Conservation (phyloP, 2,113 vertebrate genomes). For the Clarias macrocephalus region DNA sequence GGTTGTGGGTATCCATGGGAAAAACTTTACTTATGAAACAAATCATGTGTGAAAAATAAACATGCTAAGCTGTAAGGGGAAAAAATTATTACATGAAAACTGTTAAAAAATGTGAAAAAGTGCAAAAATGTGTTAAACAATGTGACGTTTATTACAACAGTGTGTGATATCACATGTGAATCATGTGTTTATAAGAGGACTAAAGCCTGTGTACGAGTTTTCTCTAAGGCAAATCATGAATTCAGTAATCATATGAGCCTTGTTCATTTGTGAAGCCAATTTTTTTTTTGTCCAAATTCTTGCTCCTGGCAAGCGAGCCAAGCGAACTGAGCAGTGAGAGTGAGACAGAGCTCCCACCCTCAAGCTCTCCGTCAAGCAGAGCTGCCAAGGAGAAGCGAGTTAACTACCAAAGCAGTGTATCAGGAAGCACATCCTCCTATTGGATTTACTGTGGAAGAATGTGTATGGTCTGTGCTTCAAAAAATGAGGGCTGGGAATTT, state of each 20-base stretch:
- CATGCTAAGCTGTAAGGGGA: neutral
- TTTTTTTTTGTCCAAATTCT: neutral
- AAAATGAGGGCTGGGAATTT: conserved; percentile 22
- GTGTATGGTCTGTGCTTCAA: neutral
- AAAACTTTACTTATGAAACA: neutral
- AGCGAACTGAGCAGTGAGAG: conserved; percentile 8
- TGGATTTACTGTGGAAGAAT: neutral
- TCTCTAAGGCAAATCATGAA: neutral
- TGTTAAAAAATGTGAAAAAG: neutral
- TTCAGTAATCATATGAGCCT: conserved; percentile 1
- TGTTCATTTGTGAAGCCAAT: neutral
- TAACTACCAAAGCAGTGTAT: neutral
- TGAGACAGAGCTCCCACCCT: neutral
- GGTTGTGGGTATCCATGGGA: too few relatives aligned
- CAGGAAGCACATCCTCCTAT: neutral
- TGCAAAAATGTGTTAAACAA: neutral
- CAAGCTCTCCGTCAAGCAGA: neutral
- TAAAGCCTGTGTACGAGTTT: neutral
- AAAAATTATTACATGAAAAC: neutral
- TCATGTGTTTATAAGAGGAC: neutral
- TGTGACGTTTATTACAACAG: neutral
- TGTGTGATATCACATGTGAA: neutral
- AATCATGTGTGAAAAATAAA: neutral
- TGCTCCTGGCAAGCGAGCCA: neutral
- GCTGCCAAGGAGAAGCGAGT: neutral